These are phyloP conservation scores for Lophius piscatorius DNA, from an alignment of 2,113 vertebrate genomes.

Conservation along the genomic window DNA sequence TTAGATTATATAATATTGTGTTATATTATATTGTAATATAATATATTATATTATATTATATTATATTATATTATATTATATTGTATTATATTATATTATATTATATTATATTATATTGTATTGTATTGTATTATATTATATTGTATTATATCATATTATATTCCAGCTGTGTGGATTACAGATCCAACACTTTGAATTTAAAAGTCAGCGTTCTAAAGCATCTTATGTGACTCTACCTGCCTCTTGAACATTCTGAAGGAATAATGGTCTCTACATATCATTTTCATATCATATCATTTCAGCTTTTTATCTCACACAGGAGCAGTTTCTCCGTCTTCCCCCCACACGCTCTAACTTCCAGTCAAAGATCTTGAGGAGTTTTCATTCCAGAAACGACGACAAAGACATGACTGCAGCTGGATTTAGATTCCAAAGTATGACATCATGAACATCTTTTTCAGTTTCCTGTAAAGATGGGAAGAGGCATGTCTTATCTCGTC, in stretches of 20 bases:
- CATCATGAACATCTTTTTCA: slow-evolving; percentile 2
- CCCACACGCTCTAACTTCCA: accelerated
- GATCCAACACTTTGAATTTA: too few species aligned
- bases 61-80: too few species aligned
- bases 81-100: too few species aligned
- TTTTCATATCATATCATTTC: slow-evolving; percentile 48
- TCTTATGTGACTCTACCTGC: slow-evolving; percentile 21
- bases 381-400: neutral
- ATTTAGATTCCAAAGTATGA: neutral
- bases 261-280: slow-evolving; percentile 32
- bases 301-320: neutral
- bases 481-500: slow-evolving; percentile 13
- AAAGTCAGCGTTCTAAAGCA: slow-evolving; percentile 24
- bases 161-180: slow-evolving; percentile 1
- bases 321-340: slow-evolving; percentile 11
- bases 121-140: slow-evolving; percentile 2
- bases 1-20: neutral
- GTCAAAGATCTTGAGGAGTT: neutral
- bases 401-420: neutral
- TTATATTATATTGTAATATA: too few species aligned
- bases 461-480: neutral
- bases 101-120: too few species aligned
- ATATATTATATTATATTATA: too few species aligned
- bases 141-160: slow-evolving; percentile 19
- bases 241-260: slow-evolving; percentile 31